Conservation (phyloP, 2,888 invertebrate species). For the Liodrosophila aerea region DNA sequence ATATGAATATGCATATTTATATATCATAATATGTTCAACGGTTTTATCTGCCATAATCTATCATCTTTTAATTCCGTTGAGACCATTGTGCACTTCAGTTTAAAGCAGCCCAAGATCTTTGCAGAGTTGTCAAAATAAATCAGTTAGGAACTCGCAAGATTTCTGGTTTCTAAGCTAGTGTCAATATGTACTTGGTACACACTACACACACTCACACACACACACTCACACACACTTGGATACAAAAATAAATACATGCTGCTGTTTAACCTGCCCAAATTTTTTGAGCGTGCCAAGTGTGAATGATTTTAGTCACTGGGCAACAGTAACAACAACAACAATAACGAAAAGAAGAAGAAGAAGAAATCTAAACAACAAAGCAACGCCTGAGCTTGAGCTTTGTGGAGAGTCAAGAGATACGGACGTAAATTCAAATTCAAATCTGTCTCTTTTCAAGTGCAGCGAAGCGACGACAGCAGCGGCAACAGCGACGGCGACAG, state of each 20-base stretch:
- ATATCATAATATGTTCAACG: too few relatives aligned
- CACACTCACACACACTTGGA: too few relatives aligned
- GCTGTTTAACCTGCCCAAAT: conserved; percentile 24
- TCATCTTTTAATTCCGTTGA: neutral
- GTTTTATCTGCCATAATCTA: too few relatives aligned
- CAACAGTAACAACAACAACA: conserved; percentile 31
- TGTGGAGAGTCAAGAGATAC: conserved; percentile 17
- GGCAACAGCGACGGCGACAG: conserved; percentile 11
- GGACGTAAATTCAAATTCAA: conserved; percentile 49
- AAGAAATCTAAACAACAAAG: conserved; percentile 47
- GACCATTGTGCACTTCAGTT: conserved; percentile 10
- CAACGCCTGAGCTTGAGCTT: conserved; percentile 45
- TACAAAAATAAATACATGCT: neutral
- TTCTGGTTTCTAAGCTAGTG: conserved; percentile 42
- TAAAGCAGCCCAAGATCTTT: neutral
- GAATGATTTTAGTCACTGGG: conserved; percentile 49
- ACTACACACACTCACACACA: neutral
- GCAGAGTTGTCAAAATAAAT: conserved; percentile 27
- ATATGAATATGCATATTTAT: too few relatives aligned
- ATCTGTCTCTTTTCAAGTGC: conserved; percentile 65
- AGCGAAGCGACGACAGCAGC: conserved; percentile 47
- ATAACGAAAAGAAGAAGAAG: too few relatives aligned
- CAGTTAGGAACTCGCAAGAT: conserved; percentile 19
- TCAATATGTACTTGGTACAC: conserved; percentile 27
- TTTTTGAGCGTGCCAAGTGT: conserved; percentile 44